A percentile compares a stretch with the other conserved stretches of the same genome.
Conservation (phyloP, 1,140 invertebrate genomes). For the Drosophila paulistorum region DNA sequence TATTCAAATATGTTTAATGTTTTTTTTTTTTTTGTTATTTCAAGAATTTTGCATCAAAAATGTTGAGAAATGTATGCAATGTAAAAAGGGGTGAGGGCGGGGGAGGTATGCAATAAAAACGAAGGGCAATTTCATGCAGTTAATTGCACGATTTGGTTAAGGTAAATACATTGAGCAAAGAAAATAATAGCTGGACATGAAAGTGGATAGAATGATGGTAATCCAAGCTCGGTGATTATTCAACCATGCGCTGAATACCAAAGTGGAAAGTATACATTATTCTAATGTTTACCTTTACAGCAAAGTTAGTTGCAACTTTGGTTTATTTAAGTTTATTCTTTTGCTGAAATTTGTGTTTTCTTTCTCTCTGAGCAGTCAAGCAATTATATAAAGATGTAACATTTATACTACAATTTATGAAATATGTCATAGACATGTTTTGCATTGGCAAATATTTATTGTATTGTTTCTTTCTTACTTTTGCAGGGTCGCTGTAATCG, state of each 20-base stretch:
- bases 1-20: neutral
- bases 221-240: slow-evolving; percentile 1
- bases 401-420: too few relatives aligned
- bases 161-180: neutral
- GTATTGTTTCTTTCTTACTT: slow-evolving; percentile 31
- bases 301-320: too few relatives aligned
- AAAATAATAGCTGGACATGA: neutral
- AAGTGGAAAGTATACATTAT: neutral
- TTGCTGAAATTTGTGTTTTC: too few relatives aligned
- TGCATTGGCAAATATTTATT: slow-evolving; percentile 4
- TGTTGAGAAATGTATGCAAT: slow-evolving; percentile 5
- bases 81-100: too few relatives aligned
- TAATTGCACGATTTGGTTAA: neutral
- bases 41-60: neutral
- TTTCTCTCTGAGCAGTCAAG: too few relatives aligned
- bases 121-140: neutral
- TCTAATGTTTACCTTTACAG: neutral
- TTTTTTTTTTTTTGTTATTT: neutral
- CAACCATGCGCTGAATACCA: neutral
- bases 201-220: neutral
- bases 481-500: slow-evolving; percentile 99
- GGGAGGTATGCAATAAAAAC: neutral
- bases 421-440: too few relatives aligned
- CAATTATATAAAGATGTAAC: too few relatives aligned
- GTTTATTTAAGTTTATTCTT: too few relatives aligned